These are phyloP conservation scores for Naso thynnoides DNA, from an alignment of 2,797 vertebrate genomes.

Conservation along the genomic window DNA sequence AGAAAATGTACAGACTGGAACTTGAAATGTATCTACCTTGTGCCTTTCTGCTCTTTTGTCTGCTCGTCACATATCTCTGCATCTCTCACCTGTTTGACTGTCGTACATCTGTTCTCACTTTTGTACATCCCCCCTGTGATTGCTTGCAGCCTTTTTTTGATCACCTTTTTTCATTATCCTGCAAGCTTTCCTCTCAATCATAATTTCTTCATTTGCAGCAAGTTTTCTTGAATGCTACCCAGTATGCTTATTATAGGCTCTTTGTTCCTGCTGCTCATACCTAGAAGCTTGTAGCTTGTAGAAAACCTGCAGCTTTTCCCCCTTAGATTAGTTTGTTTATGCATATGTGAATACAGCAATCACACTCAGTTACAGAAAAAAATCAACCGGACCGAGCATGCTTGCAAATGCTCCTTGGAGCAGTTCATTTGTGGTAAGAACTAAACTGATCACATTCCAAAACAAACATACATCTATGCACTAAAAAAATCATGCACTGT, in stretches of 20 bases:
- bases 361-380: too few relatives aligned
- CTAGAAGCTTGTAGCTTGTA: too few relatives aligned
- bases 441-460: too few relatives aligned
- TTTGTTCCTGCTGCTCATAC: too few relatives aligned
- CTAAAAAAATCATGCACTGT: too few relatives aligned
- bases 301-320: too few relatives aligned
- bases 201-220: neutral
- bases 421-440: too few relatives aligned
- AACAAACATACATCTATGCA: too few relatives aligned
- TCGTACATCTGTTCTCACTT: constrained; percentile 9
- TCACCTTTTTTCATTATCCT: neutral
- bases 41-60: constrained; percentile 2
- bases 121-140: constrained; percentile 1
- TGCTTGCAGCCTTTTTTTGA: neutral
- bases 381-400: too few relatives aligned
- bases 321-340: too few relatives aligned
- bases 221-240: neutral
- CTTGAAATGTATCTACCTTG: neutral
- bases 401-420: too few relatives aligned
- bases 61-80: neutral
- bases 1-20: neutral
- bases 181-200: neutral
- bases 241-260: neutral
- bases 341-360: too few relatives aligned
- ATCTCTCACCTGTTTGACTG: constrained; percentile 13